Conservation (phyloP, 2,888 invertebrate genomes). For the Torymus aiolomorphi region DNA sequence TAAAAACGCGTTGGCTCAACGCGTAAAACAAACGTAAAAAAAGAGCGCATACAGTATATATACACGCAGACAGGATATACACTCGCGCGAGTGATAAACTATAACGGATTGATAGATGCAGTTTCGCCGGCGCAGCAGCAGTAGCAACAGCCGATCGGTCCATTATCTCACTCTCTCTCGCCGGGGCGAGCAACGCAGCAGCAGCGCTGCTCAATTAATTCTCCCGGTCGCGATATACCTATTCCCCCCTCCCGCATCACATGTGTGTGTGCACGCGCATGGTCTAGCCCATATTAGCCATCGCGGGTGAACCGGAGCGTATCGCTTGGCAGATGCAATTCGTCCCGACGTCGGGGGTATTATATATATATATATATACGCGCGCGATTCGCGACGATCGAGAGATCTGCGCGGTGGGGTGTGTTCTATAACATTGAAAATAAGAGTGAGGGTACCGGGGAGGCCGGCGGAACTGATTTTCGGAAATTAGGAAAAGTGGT, state of each 20-base stretch:
- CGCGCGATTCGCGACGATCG: no score
- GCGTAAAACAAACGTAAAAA: not conserved
- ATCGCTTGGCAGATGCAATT: slow-evolving; percentile 60
- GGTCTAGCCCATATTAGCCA: not conserved
- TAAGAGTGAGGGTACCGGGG: no score
- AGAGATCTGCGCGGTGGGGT: no score
- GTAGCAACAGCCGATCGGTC: slow-evolving; percentile 26
- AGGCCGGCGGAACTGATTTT: no score
- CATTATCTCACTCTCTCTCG: slow-evolving; percentile 33
- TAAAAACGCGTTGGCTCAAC: no score
- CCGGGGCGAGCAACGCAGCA: no score
- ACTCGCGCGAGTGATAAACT: slow-evolving; percentile 35
- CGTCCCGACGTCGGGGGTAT: slow-evolving; percentile 25
- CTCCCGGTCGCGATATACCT: slow-evolving; percentile 33
- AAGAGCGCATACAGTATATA: not conserved
- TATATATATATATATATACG: not conserved
- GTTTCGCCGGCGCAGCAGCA: slow-evolving; percentile 13
- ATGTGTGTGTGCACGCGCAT: not conserved
- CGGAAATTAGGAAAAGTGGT: no score
- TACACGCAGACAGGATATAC: slow-evolving; percentile 11
- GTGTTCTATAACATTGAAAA: no score
- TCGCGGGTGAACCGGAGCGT: slow-evolving; percentile 59
- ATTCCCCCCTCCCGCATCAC: not conserved
- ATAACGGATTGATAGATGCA: slow-evolving; percentile 48
- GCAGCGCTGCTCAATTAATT: slow-evolving; percentile 58